Base-by-base conservation (phyloP, 2,888 invertebrate species). In the Nomada lathburiana region DNA sequence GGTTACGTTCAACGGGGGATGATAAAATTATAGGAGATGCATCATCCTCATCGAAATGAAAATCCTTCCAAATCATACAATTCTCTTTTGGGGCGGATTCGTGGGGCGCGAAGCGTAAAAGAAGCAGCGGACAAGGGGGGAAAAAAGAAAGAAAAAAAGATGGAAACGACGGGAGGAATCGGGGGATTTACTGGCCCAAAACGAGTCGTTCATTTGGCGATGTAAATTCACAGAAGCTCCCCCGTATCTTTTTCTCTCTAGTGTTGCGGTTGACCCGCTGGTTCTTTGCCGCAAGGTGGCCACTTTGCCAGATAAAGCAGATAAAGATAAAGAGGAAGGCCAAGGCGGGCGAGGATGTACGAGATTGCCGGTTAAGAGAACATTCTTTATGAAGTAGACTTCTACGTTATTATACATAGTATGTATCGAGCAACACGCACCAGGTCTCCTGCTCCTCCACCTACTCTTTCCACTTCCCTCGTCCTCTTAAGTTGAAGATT, bases 341-440 rank as follows among this genome's bases (percentile, higher is more conserved):
- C 42, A 64, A 78, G 69, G 71, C 70, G 77, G 63, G 78, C 64
- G 76, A 76, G 75, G 77, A 87, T 76, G 84, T 82, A 87, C 86
- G 84, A 81, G 82, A 67, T 82, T 79, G 81, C 76, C 63, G 78
- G 74, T 71, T 73, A 82, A 67, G 67, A 79, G 89, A 82, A 86
- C 86, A 89, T 91, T 89, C 90, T 93, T 93, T 93, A 93, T 93
- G 93, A 92, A 93, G 92, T 93, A 87, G 93, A 91, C 92, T 88
- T 88, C 85, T 92, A 91, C 91, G 91, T 92, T 93, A 92, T 92
- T 92, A 91, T 26, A 26, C 26, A 26, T 92, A 92, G 91, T 92
- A 92, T 92, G 91, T 92, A 92, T 92, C 92, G 89, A 87, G 72
- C 88, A 89, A 91, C 92, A 92, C 91, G 91, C 91, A 91, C 89